A percentile compares a stretch with the other conserved stretches of the same genome.
phyloP scores from a whole-genome alignment of 2,888 invertebrate genomes.

The Autographa pulchrina region DNA sequence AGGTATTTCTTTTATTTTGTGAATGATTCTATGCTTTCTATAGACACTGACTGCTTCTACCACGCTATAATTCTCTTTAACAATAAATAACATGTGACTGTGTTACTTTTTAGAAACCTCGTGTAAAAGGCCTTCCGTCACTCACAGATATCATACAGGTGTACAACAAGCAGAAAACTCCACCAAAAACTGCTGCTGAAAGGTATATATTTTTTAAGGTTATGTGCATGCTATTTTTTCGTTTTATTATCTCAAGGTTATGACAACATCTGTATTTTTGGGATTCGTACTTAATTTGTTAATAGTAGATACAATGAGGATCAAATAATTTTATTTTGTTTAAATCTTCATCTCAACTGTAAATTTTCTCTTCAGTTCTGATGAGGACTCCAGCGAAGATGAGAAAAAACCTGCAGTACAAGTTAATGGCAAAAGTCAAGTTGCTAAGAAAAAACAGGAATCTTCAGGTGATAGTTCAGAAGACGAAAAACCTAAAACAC shows the following conservation, averaged over 20 bases:
- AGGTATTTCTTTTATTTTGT: neutral
- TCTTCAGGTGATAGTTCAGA: conserved; percentile 83
- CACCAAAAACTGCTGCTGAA: conserved; percentile 49
- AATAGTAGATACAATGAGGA: neutral
- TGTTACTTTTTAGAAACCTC: conserved; percentile 84
- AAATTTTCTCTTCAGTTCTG: conserved; percentile 36
- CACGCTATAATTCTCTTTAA: neutral
- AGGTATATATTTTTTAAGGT: conserved; percentile 50
- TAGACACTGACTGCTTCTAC: neutral
- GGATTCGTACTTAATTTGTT: neutral
- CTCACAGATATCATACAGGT: conserved; percentile 88
- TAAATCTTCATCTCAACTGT: neutral
- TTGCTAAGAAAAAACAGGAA: conserved; percentile 73
- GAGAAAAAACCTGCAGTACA: conserved; percentile 65
- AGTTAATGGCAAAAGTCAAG: conserved; percentile 75
- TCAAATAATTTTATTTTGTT: neutral
- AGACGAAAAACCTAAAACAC: conserved; percentile 73
- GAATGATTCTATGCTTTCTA: neutral
- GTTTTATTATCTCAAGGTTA: conserved; percentile 10
- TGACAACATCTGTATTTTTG: neutral
- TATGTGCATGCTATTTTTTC: conserved; percentile 24
- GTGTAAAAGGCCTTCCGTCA: conserved; percentile 91
- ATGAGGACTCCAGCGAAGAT: conserved; percentile 73
- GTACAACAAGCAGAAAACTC: conserved; percentile 46
- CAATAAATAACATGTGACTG: neutral